Evolutionary conservation across 2,113 vertebrate species (phyloP).

Genomic region (Petroica traversi): DNA sequence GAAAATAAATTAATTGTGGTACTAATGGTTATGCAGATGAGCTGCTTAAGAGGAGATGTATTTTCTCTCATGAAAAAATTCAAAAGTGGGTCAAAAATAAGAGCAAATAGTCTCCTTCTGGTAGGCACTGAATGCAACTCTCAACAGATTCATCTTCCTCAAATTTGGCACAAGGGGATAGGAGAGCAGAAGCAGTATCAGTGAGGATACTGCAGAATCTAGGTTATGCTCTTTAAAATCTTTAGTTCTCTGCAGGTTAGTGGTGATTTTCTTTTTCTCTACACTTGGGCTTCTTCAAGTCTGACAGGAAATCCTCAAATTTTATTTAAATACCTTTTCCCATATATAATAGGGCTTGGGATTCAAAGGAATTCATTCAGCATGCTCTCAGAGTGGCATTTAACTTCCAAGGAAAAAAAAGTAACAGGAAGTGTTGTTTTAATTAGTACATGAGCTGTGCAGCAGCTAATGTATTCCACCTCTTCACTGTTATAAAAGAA

Average conservation of each 20-base stretch:
- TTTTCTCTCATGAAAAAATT: not conserved
- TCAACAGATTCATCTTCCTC: not conserved
- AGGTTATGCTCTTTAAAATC: not conserved
- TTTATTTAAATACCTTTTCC: not conserved
- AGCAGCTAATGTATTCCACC: constrained; percentile 20
- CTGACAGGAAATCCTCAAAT: not conserved
- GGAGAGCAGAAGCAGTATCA: not conserved
- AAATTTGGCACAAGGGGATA: not conserved
- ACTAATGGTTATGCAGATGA: not conserved
- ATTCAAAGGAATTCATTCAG: not conserved
- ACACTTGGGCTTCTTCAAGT: not conserved
- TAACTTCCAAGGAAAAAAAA: constrained; percentile 1
- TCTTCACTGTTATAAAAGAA: constrained; percentile 4
- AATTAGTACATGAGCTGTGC: constrained; percentile 20
- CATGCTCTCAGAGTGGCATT: not conserved
- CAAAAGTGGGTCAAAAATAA: not conserved
- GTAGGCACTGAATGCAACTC: not conserved
- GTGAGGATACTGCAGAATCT: not conserved
- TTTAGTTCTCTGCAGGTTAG: not conserved
- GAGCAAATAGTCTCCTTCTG: not conserved
- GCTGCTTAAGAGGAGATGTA: not conserved
- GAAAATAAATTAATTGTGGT: not conserved
- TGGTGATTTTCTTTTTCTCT: not conserved
- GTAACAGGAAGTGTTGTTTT: not conserved
- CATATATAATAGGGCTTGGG: not conserved